Evolutionary conservation across 2,113 vertebrate genomes (phyloP).

Genomic region (Perccottus glenii): DNA sequence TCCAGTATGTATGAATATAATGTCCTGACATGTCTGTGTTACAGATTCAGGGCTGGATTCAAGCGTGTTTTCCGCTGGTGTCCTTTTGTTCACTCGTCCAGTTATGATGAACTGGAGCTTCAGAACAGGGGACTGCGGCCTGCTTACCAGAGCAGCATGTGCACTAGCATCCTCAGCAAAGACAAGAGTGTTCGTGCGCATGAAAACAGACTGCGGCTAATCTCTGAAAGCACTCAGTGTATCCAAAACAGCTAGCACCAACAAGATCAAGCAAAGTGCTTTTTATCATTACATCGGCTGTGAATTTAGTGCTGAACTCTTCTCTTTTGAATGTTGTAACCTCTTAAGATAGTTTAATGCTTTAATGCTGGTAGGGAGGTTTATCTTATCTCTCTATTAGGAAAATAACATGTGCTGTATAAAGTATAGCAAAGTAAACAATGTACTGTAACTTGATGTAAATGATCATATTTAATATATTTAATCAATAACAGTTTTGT

Average conservation of each 20-base stretch:
- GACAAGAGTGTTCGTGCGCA: constrained; percentile 53
- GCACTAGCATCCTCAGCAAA: constrained; percentile 74
- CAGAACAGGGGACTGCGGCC: constrained; percentile 63
- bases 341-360: too few species aligned
- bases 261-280: not conserved
- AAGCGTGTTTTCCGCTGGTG: constrained; percentile 76
- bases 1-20: too few species aligned
- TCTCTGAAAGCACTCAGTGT: constrained; percentile 17
- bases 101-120: constrained; percentile 73
- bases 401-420: too few species aligned
- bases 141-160: constrained; percentile 75
- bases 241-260: constrained; percentile 27
- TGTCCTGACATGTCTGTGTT: not conserved
- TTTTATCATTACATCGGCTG: not conserved
- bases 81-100: constrained; percentile 69
- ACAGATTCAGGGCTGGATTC: constrained; percentile 76
- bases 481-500: too few species aligned
- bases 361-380: too few species aligned
- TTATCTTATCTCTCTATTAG: too few species aligned
- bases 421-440: too few species aligned
- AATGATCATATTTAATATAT: too few species aligned
- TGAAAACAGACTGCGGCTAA: constrained; percentile 40
- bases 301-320: not conserved
- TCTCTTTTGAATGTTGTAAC: too few species aligned
- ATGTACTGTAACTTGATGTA: too few species aligned